Evolutionary conservation across 2,113 vertebrate species (phyloP).

Genomic region (Lichenostomus cassidix): DNA sequence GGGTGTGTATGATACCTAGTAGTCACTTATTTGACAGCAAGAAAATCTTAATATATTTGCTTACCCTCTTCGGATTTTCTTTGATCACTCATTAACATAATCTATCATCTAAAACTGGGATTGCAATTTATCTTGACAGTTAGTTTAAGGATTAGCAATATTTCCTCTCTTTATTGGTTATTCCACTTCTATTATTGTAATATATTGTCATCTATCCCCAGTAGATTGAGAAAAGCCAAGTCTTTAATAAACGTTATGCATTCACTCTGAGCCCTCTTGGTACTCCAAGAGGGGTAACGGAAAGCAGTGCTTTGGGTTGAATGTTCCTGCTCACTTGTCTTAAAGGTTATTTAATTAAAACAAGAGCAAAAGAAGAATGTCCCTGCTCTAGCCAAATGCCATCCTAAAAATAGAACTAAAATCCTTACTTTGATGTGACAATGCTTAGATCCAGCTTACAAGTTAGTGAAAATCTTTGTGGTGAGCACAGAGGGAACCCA

Average conservation of each 20-base stretch:
- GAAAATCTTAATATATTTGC: not conserved
- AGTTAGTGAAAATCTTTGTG: not conserved
- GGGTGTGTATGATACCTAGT: not conserved
- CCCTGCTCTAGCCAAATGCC: not conserved
- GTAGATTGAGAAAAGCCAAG: not conserved
- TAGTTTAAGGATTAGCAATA: not conserved
- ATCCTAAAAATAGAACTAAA: slow-evolving; percentile 25
- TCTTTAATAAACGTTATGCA: not conserved
- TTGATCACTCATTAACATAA: not conserved
- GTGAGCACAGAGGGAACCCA: not conserved
- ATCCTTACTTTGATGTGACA: not conserved
- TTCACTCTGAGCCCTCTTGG: not conserved
- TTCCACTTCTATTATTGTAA: not conserved
- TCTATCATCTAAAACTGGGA: not conserved
- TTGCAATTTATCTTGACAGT: not conserved
- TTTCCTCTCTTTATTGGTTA: not conserved
- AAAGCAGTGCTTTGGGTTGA: not conserved
- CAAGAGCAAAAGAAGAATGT: slow-evolving; percentile 18
- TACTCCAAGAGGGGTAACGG: not conserved
- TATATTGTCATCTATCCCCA: not conserved
- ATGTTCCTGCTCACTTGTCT: slow-evolving; percentile 1
- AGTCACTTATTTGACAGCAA: not conserved
- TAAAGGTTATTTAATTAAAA: slow-evolving; percentile 47
- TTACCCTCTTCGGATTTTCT: not conserved
- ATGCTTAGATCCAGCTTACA: not conserved